Evolutionary conservation across 2,797 vertebrate species (phyloP).

Genomic region (Micropoecilia bifurca): DNA sequence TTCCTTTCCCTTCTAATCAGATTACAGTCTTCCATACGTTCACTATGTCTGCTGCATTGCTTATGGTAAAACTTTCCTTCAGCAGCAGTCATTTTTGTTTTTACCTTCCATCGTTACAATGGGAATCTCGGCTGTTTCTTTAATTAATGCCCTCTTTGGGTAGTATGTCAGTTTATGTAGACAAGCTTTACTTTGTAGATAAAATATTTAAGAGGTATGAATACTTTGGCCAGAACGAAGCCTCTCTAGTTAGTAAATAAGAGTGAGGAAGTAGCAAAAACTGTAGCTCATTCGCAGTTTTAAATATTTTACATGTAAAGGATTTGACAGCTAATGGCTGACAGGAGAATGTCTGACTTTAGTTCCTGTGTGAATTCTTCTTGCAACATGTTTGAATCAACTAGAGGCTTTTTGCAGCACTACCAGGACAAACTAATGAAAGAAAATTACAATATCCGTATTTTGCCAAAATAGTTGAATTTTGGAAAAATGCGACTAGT

Average conservation of each 20-base stretch:
- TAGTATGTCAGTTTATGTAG: neutral
- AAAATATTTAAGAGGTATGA: neutral
- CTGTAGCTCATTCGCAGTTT: too few relatives aligned
- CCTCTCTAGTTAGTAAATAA: neutral
- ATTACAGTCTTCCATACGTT: neutral
- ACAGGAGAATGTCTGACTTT: neutral
- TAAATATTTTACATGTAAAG: neutral
- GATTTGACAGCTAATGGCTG: too few relatives aligned
- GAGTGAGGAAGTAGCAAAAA: neutral
- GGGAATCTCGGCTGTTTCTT: neutral
- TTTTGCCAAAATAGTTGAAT: too few relatives aligned
- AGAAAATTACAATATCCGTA: neutral
- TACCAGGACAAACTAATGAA: neutral
- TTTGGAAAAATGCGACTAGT: neutral
- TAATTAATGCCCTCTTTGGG: neutral
- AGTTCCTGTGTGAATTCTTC: neutral
- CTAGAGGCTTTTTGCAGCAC: neutral
- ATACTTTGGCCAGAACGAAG: neutral
- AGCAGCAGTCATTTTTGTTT: neutral
- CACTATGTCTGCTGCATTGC: neutral
- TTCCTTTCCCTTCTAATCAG: neutral
- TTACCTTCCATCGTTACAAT: neutral
- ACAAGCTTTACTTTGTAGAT: neutral
- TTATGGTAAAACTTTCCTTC: neutral
- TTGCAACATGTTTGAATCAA: neutral